Percentiles rank a stretch among this genome's conserved stretches.
Conservation (phyloP, 2,888 invertebrate genomes). For the Agrilus cyanescens region DNA sequence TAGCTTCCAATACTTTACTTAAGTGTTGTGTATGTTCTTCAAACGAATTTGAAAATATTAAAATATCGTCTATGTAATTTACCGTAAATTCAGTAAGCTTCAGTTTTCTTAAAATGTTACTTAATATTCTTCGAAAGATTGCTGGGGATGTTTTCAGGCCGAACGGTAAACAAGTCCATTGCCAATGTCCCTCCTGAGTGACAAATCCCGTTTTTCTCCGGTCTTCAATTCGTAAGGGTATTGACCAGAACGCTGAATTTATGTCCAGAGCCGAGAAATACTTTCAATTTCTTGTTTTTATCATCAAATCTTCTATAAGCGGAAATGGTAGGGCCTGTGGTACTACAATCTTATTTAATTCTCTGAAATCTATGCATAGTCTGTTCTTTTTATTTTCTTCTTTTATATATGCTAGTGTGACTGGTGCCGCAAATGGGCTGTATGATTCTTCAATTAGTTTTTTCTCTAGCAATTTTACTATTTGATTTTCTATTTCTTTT, state of each 20-base stretch:
- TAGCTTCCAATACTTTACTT: constrained; percentile 10
- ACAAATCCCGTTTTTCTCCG: constrained; percentile 25
- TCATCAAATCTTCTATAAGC: constrained; percentile 24
- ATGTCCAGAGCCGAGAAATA: constrained; percentile 26
- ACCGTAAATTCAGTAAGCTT: constrained; percentile 12
- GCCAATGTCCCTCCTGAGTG: constrained; percentile 14
- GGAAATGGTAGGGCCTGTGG: constrained; percentile 27
- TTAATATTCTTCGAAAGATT: constrained; percentile 15
- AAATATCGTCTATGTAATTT: constrained; percentile 17
- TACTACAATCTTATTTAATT: constrained; percentile 23
- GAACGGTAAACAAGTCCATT: constrained; percentile 14
- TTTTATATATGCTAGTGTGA: constrained; percentile 19
- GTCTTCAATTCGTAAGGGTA: constrained; percentile 23
- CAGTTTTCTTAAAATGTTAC: constrained; percentile 12
- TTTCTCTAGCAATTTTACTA: constrained; percentile 13
- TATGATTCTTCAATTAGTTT: constrained; percentile 17
- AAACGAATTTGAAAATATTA: constrained; percentile 15
- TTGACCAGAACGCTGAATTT: constrained; percentile 30
- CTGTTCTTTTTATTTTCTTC: constrained; percentile 21
- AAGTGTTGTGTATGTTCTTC: constrained; percentile 13
- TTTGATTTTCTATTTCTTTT: constrained; percentile 13
- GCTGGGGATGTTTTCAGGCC: constrained; percentile 16
- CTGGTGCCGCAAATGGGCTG: constrained; percentile 19
- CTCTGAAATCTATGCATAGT: constrained; percentile 23
- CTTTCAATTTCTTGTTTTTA: constrained; percentile 24